Evolutionary conservation across 1,140 invertebrate species (phyloP).

Genomic region (Zaprionus camerounensis): DNA sequence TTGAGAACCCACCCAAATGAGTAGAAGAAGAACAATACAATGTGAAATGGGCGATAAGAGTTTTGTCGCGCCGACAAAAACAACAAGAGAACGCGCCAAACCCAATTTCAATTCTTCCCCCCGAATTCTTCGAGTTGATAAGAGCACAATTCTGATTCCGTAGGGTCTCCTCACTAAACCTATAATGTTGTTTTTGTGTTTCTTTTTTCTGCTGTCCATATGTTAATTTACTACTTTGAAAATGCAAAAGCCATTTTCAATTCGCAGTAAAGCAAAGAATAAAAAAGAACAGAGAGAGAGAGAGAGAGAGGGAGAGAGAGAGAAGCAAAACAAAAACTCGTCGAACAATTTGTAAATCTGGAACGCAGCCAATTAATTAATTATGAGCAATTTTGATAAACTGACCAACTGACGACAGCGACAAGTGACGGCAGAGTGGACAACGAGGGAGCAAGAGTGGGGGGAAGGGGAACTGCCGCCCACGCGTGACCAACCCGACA

Average conservation of each 20-base stretch:
- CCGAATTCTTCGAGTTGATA: conserved; percentile 50
- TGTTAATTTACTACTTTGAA: conserved; percentile 70
- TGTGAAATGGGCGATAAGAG: conserved; percentile 74
- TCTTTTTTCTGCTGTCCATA: conserved; percentile 52
- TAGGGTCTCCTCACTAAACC: conserved; percentile 21
- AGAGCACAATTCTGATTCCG: conserved; percentile 49
- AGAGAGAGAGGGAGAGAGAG: conserved; percentile 15
- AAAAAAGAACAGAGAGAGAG: conserved; percentile 35
- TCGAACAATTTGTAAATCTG: conserved; percentile 79
- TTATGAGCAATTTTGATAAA: conserved; percentile 83
- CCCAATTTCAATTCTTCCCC: conserved; percentile 22
- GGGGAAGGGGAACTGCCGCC: conserved; percentile 30
- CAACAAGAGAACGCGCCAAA: conserved; percentile 36
- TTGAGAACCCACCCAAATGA: conserved; percentile 54
- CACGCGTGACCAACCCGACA: conserved; percentile 56
- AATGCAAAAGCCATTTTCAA: conserved; percentile 73
- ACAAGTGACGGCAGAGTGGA: conserved; percentile 18
- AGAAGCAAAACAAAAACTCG: conserved; percentile 15
- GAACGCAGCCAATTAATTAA: conserved; percentile 82
- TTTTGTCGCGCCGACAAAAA: conserved; percentile 50
- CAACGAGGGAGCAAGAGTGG: neutral
- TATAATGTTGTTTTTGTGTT: conserved; percentile 14
- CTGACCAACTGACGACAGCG: conserved; percentile 50
- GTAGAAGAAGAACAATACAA: conserved; percentile 35
- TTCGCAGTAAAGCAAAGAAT: conserved; percentile 72